Conservation (phyloP, 2,113 vertebrate species). For the Tenrec ecaudatus region DNA sequence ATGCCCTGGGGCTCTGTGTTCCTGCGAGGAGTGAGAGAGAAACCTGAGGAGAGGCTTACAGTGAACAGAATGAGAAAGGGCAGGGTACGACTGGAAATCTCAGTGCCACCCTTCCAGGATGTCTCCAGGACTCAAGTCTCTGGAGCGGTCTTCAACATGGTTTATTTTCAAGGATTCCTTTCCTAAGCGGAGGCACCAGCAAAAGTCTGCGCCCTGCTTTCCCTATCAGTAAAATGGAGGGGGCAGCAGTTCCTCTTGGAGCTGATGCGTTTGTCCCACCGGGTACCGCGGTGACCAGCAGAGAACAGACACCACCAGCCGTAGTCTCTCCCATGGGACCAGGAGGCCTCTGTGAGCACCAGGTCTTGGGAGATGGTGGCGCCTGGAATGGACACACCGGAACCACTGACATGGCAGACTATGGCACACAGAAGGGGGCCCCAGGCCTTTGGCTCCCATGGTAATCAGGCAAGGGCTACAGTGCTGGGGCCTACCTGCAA, state of each 20-base stretch:
- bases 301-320: neutral
- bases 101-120: neutral
- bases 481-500: slow-evolving; percentile 87
- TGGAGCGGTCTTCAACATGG: neutral
- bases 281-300: neutral
- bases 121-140: neutral
- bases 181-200: neutral
- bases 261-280: neutral
- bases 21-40: neutral
- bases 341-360: neutral
- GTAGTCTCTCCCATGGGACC: neutral
- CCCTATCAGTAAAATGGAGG: slow-evolving; percentile 25
- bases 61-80: neutral
- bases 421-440: neutral
- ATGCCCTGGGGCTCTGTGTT: neutral
- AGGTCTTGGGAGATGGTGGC: neutral
- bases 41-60: neutral
- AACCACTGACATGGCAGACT: accelerated
- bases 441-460: neutral
- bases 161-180: slow-evolving; percentile 42
- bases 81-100: neutral
- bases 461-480: no score
- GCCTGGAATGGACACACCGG: neutral
- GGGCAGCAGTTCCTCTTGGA: neutral
- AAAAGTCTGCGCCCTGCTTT: neutral